phyloP scores from a whole-genome alignment of 1,140 invertebrate genomes.

The Chlorops oryzae region DNA sequence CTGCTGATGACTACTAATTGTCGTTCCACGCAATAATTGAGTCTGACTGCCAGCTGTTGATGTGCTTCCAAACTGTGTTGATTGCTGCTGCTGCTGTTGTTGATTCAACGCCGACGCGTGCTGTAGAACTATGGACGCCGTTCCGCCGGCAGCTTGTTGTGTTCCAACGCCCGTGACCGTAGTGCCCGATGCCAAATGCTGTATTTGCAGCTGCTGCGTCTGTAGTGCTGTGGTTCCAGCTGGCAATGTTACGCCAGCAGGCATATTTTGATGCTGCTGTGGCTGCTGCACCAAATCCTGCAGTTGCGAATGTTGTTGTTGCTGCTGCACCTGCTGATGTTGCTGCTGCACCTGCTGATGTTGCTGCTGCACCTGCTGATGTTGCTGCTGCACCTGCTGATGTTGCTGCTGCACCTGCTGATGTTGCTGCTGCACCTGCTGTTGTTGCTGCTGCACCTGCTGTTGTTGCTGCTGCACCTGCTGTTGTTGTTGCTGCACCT shows the following conservation, averaged over 20 bases:
- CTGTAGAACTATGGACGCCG: conserved; percentile 35
- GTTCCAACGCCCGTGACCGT: conserved; percentile 2
- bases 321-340: conserved; percentile 13
- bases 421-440: no score
- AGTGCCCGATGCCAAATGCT: conserved; percentile 14
- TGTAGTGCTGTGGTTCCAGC: conserved; percentile 1
- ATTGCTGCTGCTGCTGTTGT: conserved; percentile 14
- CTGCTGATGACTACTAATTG: conserved; percentile 25
- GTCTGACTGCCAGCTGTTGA: neutral
- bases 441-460: no score
- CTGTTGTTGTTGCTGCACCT: conserved; percentile 17
- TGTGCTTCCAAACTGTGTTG: neutral
- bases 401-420: conserved; percentile 8
- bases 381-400: conserved; percentile 5
- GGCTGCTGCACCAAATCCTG: conserved; percentile 3
- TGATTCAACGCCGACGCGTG: neutral
- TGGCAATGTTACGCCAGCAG: neutral
- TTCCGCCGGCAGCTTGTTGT: conserved; percentile 19
- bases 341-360: conserved; percentile 11
- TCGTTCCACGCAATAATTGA: conserved; percentile 15
- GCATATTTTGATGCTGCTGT: conserved; percentile 9
- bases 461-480: neutral
- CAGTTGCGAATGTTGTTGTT: conserved; percentile 8
- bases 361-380: neutral
- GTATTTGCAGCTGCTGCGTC: conserved; percentile 30